Base-by-base conservation (phyloP, 1,140 invertebrate genomes). In the Pogonognathellus flavescens region DNA sequence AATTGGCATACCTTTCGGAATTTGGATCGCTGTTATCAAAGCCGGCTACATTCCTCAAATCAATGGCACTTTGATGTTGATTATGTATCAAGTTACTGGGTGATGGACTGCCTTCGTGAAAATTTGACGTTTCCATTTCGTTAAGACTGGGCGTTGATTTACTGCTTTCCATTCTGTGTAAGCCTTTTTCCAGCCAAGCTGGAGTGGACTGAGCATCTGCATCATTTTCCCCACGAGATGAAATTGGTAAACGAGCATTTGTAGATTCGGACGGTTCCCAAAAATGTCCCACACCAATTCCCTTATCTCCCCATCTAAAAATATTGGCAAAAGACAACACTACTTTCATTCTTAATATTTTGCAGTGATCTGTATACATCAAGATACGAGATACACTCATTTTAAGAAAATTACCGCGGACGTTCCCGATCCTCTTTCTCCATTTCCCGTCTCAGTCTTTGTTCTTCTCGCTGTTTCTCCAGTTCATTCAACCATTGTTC, bases 231-330 rank as follows among this genome's bases (percentile, higher is more conserved):
- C 49, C 80, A 80, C 72, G 83, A 25, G 92, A 50, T 4, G 20
- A 55, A n/a, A 22, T 18, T 14, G 83, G 92, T 50, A 90, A 80
- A 9, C 88, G 25, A 4, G 88, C 87, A 57, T 89, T 88, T 13
- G 87, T 86, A 10, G 88, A 83, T 8, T 85, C 76, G 6, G 85
- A 86, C 13, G 90, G 89, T 88, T 93, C 93, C 94, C 94, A 95
- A 50, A 94, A 91, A 57, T 93, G 91, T 16, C 92, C 93, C 10
- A 93, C 92, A 25, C 92, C 93, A 20, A 93, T 92, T 1, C 93
- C 93, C 82, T 93, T 91, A 88, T 94, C 93, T 0, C 93, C 94
- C 94, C 94, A 95, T 60, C 84, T 88, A 13, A 31, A 52, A 20
- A 50, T 41, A 49, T 16, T 22, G 14, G 4, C 57, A 20, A 16